phyloP scores from a whole-genome alignment of 2,888 invertebrate genomes.

The Chymomyza fuscimana region DNA sequence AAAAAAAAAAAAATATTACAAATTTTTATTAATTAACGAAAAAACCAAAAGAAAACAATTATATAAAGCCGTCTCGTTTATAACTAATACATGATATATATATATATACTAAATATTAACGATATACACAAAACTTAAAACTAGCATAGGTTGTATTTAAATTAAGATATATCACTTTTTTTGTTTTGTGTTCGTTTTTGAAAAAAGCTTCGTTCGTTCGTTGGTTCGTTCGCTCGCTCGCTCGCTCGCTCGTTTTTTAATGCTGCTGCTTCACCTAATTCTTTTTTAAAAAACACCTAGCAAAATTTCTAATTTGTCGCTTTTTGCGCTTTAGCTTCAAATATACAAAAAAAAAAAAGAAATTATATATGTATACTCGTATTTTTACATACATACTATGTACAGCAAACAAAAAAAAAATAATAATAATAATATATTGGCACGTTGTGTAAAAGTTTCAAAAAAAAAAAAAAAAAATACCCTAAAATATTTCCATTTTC shows the following conservation, averaged over 20 bases:
- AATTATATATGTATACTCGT: no score
- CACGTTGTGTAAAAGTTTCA: slow-evolving; percentile 52
- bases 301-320: slow-evolving; percentile 6
- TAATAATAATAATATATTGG: slow-evolving; percentile 41
- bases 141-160: neutral
- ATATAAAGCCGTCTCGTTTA: neutral
- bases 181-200: slow-evolving; percentile 6
- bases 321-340: slow-evolving; percentile 8
- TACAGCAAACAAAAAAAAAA: slow-evolving; percentile 32
- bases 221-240: neutral
- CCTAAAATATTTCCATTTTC: slow-evolving; percentile 47
- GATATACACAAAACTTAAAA: neutral
- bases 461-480: slow-evolving; percentile 15
- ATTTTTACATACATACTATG: slow-evolving; percentile 12
- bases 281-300: slow-evolving; percentile 12
- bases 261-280: neutral
- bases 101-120: neutral
- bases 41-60: neutral
- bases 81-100: slow-evolving; percentile 1
- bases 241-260: slow-evolving; percentile 1
- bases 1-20: neutral
- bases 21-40: neutral
- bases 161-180: neutral
- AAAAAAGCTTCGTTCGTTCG: slow-evolving; percentile 17
- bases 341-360: slow-evolving; percentile 11